Percentiles rank a stretch among this genome's conserved stretches.
Evolutionary conservation across 2,113 vertebrate species (phyloP).

Genomic region (Microtus ochrogaster): DNA sequence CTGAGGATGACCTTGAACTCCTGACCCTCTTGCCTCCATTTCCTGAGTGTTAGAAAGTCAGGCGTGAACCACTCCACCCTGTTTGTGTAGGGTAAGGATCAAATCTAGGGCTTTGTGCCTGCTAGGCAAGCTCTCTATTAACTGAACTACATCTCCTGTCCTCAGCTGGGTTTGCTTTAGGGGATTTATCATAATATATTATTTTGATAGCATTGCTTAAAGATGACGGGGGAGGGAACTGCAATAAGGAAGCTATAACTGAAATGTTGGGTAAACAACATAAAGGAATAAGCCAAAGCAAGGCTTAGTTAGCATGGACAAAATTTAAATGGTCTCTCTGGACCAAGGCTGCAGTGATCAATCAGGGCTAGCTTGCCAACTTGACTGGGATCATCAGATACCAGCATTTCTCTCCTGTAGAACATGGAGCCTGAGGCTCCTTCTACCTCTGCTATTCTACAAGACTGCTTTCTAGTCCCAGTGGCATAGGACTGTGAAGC

Average conservation of each 20-base stretch:
- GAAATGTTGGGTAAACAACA: rapidly evolving
- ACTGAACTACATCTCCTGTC: not conserved
- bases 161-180: not conserved
- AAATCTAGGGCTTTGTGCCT: not conserved
- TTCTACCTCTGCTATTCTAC: not conserved
- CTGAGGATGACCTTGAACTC: not conserved
- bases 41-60: not conserved
- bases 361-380: not conserved
- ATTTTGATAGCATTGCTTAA: not conserved
- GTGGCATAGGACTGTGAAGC: not conserved
- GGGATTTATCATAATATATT: not conserved
- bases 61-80: no score
- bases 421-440: not conserved
- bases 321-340: no score
- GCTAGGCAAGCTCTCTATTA: not conserved
- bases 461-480: not conserved
- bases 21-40: not conserved
- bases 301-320: not conserved
- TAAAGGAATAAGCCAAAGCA: rapidly evolving
- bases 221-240: not conserved
- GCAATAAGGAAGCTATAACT: rapidly evolving
- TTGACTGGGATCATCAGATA: not conserved
- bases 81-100: not conserved
- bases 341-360: not conserved
- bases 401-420: not conserved